Evolutionary conservation across 2,113 vertebrate genomes (phyloP).

Genomic region (Vireo altiloquus): DNA sequence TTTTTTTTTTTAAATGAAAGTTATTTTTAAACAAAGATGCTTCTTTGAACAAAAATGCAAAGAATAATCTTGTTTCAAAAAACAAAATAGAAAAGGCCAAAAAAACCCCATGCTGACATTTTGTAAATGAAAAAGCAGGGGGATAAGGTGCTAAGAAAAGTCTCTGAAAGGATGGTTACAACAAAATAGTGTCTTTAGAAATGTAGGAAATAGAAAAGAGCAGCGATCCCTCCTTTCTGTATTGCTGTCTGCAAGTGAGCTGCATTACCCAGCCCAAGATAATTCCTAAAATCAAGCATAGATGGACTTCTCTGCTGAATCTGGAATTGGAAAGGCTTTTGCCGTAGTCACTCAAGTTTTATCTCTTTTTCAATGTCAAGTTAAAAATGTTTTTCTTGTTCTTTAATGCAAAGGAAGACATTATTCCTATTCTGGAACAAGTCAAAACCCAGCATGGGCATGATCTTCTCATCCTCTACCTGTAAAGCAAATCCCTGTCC

Average conservation of each 20-base stretch:
- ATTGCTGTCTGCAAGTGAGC: neutral
- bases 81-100: neutral
- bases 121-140: neutral
- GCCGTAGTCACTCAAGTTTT: neutral
- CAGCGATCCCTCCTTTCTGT: neutral
- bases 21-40: neutral
- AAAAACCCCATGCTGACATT: neutral
- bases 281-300: neutral
- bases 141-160: neutral
- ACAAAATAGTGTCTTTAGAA: neutral
- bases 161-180: neutral
- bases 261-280: neutral
- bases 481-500: neutral
- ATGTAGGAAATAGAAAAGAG: neutral
- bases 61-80: neutral
- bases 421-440: neutral
- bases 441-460: neutral
- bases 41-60: neutral
- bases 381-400: neutral
- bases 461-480: neutral
- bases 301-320: neutral
- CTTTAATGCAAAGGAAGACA: neutral
- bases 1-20: neutral
- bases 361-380: neutral
- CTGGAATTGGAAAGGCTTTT: neutral